Percentiles rank a stretch among this genome's conserved stretches.
Evolutionary conservation across 2,113 vertebrate species (phyloP).

Genomic region (Vireo altiloquus): DNA sequence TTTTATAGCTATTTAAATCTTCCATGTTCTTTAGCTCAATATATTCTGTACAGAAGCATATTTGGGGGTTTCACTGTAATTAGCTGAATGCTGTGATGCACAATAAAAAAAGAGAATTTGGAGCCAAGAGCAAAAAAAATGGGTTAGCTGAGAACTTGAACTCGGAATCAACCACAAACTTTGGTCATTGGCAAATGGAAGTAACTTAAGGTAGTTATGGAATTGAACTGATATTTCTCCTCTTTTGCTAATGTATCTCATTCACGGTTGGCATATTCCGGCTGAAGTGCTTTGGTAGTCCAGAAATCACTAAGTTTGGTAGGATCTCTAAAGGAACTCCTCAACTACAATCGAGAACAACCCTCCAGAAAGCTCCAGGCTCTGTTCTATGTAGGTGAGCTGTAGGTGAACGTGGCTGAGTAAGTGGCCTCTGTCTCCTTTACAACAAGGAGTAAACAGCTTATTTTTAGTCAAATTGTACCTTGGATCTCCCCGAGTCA

Average conservation of each 20-base stretch:
- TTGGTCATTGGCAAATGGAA: neutral
- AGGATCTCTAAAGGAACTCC: neutral
- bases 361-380: neutral
- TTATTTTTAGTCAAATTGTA: neutral
- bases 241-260: neutral
- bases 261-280: neutral
- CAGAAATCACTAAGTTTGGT: neutral
- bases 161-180: neutral
- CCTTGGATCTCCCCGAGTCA: neutral
- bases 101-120: neutral
- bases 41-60: neutral
- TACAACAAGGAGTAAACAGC: neutral
- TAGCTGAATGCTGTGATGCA: neutral
- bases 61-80: neutral
- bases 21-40: accelerated
- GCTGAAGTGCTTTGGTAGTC: neutral
- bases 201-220: neutral
- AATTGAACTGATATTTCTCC: neutral
- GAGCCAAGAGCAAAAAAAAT: neutral
- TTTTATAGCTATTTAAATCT: neutral
- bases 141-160: neutral
- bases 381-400: neutral
- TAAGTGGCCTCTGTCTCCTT: neutral
- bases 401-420: neutral
- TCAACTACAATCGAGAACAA: neutral